phyloP scores from a whole-genome alignment of 2,888 invertebrate genomes.

The Cheilosia vulpina region DNA sequence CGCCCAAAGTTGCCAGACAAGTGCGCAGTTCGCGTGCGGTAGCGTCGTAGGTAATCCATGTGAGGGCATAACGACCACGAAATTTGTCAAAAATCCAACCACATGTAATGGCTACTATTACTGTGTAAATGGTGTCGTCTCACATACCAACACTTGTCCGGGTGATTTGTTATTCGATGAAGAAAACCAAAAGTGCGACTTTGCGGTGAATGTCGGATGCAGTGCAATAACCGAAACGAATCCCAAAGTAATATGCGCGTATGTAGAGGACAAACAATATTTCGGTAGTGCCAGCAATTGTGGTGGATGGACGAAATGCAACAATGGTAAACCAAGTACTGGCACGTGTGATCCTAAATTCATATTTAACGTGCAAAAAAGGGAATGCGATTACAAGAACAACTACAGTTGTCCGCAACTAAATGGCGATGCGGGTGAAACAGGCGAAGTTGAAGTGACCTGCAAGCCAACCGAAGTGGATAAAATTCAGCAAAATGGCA shows the following conservation, averaged over 20 bases:
- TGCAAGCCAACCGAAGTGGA: constrained; percentile 28
- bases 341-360: constrained; percentile 69
- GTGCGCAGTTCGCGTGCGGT: constrained; percentile 69
- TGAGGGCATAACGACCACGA: constrained; percentile 43
- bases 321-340: constrained; percentile 33
- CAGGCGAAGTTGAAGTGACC: not conserved
- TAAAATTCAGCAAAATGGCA: constrained; percentile 22
- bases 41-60: constrained; percentile 58
- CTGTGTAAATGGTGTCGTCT: constrained; percentile 70
- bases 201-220: constrained; percentile 66
- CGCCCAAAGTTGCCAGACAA: constrained; percentile 68
- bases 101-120: constrained; percentile 77
- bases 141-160: constrained; percentile 70
- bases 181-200: constrained; percentile 69
- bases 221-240: not conserved
- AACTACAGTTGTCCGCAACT: constrained; percentile 67
- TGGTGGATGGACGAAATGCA: constrained; percentile 75
- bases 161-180: constrained; percentile 76
- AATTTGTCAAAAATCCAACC: constrained; percentile 68
- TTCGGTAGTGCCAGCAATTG: constrained; percentile 77
- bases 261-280: constrained; percentile 69
- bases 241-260: constrained; percentile 60
- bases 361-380: constrained; percentile 66
- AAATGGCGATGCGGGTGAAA: constrained; percentile 38
- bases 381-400: constrained; percentile 69